Base-by-base conservation (phyloP, 1,140 invertebrate species). In the Atopsyche davidsoni region DNA sequence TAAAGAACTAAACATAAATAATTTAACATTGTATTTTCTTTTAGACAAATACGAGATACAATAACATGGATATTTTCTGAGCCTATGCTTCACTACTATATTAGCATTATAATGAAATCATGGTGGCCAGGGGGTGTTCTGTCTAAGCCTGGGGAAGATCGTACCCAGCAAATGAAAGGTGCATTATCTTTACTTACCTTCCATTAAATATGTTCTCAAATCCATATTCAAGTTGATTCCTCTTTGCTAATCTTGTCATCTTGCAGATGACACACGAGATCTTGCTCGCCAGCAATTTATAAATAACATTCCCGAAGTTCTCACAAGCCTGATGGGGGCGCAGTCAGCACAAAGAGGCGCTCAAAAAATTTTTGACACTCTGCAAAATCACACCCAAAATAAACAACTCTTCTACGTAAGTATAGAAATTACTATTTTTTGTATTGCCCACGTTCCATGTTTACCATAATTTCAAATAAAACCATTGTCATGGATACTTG, bases 391-490 rank as follows among this genome's bases (percentile, higher is more conserved):
- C 51, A 80, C 80, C 60, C 80, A 92, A 51, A 95, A 96, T 64
- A 94, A 93, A 68, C 90, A 93, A 59, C 70, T 96, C 22, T 86
- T 92, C 72, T 94, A 94, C 75, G 91, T 92, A 70, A 85, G 87
- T 81, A 54, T 53, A 48, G 23, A 32, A 17, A 23, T 3, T 17
- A 36, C n/a, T 25, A 39, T 40, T 14, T 25, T 31, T 34, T 40
- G 40, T 43, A 44, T 49, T 46, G 49, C 16, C 16, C 25, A 43
- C 25, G 52, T 35, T 11, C 28, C 22, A 21, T 25, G 43, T 3
- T 40, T 18, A 25, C 28, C 24, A 32, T 14, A 24, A 40, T 50
- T 32, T 21, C 39, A 18, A 22, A 18, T 23, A 51, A 32, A 18
- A 17, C 44, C 42, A 43, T 44, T 49, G 25, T 11, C 17, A 24